Base-by-base conservation (phyloP, 2,888 invertebrate species). In the Tetragnatha montana region DNA sequence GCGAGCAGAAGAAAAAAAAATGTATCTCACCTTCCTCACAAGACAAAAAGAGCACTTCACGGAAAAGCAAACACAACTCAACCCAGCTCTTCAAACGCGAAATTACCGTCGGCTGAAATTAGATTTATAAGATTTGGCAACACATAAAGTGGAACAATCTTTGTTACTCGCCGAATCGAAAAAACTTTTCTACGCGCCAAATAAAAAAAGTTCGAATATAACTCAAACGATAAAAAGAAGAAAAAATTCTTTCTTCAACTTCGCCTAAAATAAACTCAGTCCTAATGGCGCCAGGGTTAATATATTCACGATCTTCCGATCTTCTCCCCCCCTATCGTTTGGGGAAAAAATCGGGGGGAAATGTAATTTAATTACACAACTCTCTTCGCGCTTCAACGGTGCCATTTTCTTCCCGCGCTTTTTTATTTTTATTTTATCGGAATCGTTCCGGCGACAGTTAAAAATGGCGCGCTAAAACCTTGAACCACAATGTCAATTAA, bases 391-490 rank as follows among this genome's bases (percentile, higher is more conserved):
- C 84, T 80, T 74, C 60, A 80, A 84, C 60, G 88, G 73, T 73
- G 75, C 83, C 68, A 88, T 88, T 83, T 84, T 88, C 83, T 79
- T 21, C 73, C 22, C 50, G 17, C 50, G n/a, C 21, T 75, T 83
- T 84, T 50, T 76, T 21, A 6, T 35, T 22, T 79, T 19, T 68
- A 87, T 81, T 35, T 35, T 84, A 89, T 81, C 89, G 81, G 81
- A 81, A 82, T 81, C 82, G 87, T 76, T 83, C 79, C 14, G 88
- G 84, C 84, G 89, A 89, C 84, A 84, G 82, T 88, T 88, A 88
- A 88, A 88, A 88, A 79, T 84, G 88, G 84, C 84, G 80, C 81
- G 89, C 85, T 89, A 89, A 89, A 89, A 81, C 89, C 89, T 84
- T 83, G 80, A 84, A 83, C 83, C 83, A 79, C 80, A 80, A 83